Evolutionary conservation across 2,888 invertebrate genomes (phyloP), one percentile per base, ranked within the genome.

Genomic region (Agelastica alni): DNA sequence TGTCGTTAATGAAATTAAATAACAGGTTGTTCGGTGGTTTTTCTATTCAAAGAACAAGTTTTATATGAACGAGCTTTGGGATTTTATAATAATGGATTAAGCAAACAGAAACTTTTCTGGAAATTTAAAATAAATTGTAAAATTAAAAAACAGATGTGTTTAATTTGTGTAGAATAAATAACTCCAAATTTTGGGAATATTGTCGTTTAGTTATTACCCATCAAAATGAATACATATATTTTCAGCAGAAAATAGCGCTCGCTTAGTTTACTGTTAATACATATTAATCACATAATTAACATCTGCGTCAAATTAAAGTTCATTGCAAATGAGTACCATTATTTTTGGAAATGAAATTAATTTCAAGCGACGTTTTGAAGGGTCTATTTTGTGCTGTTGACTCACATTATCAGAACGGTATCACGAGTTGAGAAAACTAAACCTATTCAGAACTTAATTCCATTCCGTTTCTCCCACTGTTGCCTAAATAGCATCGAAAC

Each of bases 341-440:
- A 43, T 43, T 43, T 43, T 43, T 43, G 43, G 31, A 43, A 43
- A 43, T 43, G n/a, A 43, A 43, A 43, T 43, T 43, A 43, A 43
- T 43, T 43, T 42, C 18, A 17, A 28, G 30, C 43, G 30, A 5
- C 17, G 30, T 17, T 31, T 43, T 43, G 31, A 31, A 17, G 43
- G 43, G 30, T 43, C 30, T 43, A 28, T 43, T 43, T n/a, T 43
- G 31, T 30, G 17, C 9, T n/a, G 43, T 43, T 31, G 43, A 10
- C 30, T 12, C 14, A n/a, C 10, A 12, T n/a, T 30, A 18, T 43
- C 16, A 42, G 28, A 42, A 34, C 14, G 34, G 14, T 34, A 34
- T 34, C 36, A 36, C 16, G n/a, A 36, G 17, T 16, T 36, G 5
- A 13, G 9, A 36, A 30, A 31, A 30, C 18, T 43, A 31, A 43